Percentiles rank a stretch among this genome's conserved stretches.
phyloP scores from a whole-genome alignment of 2,113 vertebrate genomes.

The Hystrix brachyura region DNA sequence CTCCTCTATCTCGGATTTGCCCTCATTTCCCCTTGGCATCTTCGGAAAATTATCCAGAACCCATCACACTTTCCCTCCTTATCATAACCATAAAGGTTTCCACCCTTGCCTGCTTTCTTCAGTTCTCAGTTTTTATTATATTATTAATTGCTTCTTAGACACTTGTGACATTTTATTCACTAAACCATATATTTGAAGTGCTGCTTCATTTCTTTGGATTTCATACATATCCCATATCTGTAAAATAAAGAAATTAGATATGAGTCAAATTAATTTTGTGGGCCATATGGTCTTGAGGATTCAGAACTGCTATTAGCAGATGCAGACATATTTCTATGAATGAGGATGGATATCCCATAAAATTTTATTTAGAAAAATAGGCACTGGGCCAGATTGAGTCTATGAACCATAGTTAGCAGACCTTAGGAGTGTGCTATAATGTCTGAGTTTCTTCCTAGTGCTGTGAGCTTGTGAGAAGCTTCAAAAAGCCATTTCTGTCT shows the following conservation, averaged over 20 bases:
- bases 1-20: not conserved
- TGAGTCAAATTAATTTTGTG: not conserved
- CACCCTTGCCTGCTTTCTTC: not conserved
- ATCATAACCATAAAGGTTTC: not conserved
- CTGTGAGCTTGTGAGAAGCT: not conserved
- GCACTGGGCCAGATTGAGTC: not conserved
- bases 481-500: constrained; percentile 1
- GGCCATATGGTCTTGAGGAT: not conserved
- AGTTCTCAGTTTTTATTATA: not conserved
- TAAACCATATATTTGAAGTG: not conserved
- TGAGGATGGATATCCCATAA: not conserved
- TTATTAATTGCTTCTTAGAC: not conserved
- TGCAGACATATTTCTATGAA: not conserved
- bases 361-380: constrained; percentile 11
- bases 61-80: not conserved
- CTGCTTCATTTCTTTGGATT: not conserved
- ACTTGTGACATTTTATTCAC: not conserved
- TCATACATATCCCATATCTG: not conserved
- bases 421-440: not conserved
- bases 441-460: not conserved
- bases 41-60: not conserved
- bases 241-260: not conserved
- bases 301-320: not conserved
- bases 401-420: not conserved
- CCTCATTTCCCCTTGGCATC: not conserved